Percentiles rank a stretch among this genome's conserved stretches.
These are phyloP conservation scores for Arothron firmamentum DNA, from an alignment of 2,113 vertebrate species.

Conservation along the genomic window DNA sequence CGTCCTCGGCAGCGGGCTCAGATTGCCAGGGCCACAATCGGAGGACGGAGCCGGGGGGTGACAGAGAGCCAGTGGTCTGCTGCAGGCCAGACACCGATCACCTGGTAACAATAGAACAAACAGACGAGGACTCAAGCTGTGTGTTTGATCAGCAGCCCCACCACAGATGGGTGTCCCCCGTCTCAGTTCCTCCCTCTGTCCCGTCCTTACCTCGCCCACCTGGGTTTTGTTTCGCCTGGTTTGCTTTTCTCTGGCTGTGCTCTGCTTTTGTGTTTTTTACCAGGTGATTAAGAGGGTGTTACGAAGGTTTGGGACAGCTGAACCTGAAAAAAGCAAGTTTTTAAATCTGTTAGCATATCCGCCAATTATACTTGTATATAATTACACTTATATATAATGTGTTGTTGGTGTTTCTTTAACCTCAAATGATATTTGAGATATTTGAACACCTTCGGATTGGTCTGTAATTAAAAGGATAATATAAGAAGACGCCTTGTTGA, in stretches of 20 bases:
- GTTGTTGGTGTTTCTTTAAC: not conserved
- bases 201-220: conserved; percentile 9
- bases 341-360: too few species aligned
- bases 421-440: not conserved
- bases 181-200: conserved; percentile 9
- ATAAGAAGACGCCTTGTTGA: conserved; percentile 20
- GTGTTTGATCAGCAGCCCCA: conserved; percentile 26
- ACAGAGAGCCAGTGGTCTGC: conserved; percentile 26
- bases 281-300: not conserved
- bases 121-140: conserved; percentile 17
- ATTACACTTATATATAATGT: too few species aligned
- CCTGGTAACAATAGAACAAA: conserved; percentile 61
- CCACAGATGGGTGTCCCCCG: conserved; percentile 6
- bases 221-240: conserved; percentile 46
- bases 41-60: conserved; percentile 29
- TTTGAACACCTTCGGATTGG: not conserved
- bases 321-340: too few species aligned
- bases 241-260: conserved; percentile 13
- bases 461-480: conserved; percentile 28
- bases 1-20: conserved; percentile 30
- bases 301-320: too few species aligned
- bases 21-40: conserved; percentile 52
- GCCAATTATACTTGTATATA: not conserved
- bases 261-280: conserved; percentile 30
- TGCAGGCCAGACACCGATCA: conserved; percentile 54